phyloP scores from a whole-genome alignment of 2,113 vertebrate species.

The Riparia riparia region DNA sequence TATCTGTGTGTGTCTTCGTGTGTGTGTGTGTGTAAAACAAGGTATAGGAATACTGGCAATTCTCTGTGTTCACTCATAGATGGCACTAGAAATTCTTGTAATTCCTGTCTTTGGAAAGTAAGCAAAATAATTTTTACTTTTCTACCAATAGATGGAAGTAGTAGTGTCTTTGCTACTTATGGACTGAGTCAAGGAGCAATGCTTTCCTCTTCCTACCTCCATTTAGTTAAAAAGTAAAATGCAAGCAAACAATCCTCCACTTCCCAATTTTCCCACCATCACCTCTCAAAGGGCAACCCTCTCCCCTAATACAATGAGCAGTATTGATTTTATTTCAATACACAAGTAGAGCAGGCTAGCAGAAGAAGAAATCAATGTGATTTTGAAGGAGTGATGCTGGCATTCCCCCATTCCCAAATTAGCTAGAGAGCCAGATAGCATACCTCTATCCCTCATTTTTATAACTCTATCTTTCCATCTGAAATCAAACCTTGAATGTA shows the following conservation, averaged over 20 bases:
- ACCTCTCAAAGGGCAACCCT: not conserved
- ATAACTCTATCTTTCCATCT: not conserved
- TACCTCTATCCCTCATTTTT: not conserved
- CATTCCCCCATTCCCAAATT: not conserved
- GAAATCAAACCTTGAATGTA: not conserved
- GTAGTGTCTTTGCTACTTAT: not conserved
- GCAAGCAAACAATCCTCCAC: not conserved
- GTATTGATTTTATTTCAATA: not conserved
- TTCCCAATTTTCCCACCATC: not conserved
- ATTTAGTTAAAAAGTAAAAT: conserved; percentile 3
- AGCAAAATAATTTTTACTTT: conserved; percentile 6
- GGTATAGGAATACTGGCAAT: not conserved
- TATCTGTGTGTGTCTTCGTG: rapidly evolving
- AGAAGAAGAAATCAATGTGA: not conserved
- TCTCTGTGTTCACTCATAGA: conserved; percentile 53
- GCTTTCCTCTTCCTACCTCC: not conserved
- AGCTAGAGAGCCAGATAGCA: not conserved
- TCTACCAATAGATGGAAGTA: conserved; percentile 59
- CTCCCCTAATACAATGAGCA: not conserved
- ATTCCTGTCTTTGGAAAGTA: conserved; percentile 1
- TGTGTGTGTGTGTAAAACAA: not conserved
- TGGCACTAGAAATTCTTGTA: conserved; percentile 64
- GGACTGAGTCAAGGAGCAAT: not conserved
- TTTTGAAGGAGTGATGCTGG: not conserved
- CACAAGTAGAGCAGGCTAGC: not conserved